Conservation (phyloP, 1,140 invertebrate species). For the Drosophila suzukii region DNA sequence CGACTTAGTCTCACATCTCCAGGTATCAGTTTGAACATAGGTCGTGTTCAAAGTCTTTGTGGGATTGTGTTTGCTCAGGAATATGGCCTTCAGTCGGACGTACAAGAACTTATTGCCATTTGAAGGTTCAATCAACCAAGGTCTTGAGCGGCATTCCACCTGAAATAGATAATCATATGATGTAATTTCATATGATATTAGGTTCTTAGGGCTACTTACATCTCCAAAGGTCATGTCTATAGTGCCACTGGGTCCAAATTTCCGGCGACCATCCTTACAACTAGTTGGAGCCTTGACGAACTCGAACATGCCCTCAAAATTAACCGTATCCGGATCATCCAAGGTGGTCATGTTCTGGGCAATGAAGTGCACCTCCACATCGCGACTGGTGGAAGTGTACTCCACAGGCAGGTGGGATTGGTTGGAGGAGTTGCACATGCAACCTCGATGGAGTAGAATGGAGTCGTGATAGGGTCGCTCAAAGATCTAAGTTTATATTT, state of each 20-base stretch:
- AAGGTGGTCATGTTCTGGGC: constrained; percentile 92
- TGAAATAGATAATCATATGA: constrained; percentile 60
- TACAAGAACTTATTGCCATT: constrained; percentile 85
- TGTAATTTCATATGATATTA: too few relatives aligned
- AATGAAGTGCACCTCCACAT: constrained; percentile 92
- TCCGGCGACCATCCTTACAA: constrained; percentile 88
- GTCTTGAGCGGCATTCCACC: constrained; percentile 90
- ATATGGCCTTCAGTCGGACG: constrained; percentile 80
- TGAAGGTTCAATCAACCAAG: constrained; percentile 92
- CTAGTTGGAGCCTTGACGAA: constrained; percentile 88
- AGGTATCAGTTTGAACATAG: constrained; percentile 51
- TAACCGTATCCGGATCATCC: constrained; percentile 93
- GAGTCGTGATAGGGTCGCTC: constrained; percentile 90
- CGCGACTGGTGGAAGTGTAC: constrained; percentile 90
- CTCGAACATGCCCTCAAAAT: constrained; percentile 93
- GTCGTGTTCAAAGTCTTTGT: constrained; percentile 71
- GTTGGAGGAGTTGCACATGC: constrained; percentile 86
- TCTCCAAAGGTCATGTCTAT: constrained; percentile 89
- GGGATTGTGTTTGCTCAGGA: constrained; percentile 82
- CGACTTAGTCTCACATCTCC: constrained; percentile 80
- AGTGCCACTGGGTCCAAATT: constrained; percentile 91
- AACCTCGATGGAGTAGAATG: constrained; percentile 87
- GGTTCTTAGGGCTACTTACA: constrained; percentile 85
- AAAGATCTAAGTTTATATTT: constrained; percentile 85
- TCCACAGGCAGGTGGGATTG: constrained; percentile 87